Evolutionary conservation across 92 coral and sea anemone genomes (phyloP), one percentile per base, ranked within the genome.

Genomic region (Actinernus sp.): DNA sequence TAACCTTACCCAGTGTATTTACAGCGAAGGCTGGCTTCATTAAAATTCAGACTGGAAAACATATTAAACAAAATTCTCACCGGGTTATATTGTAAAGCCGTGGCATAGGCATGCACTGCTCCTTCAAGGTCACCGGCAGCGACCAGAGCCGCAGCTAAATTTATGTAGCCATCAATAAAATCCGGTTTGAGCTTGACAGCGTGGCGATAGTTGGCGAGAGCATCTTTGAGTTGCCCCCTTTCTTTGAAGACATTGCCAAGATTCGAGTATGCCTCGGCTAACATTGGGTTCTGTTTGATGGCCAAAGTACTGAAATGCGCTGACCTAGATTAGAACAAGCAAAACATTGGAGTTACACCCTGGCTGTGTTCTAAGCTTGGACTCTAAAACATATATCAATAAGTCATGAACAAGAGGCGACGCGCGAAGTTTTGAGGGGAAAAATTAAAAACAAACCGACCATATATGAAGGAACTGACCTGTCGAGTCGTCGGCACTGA

Each of bases 61-160:
- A n/a, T n/a, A 36, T 7, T 36, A 22, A 31, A 21, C 30, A 4
- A 29, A 11, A n/a, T 26, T 21, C 85, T 50, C 79, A 94, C 99
- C 85, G 99, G 99, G 65, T 95, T 95, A 54, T 91, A 91, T 59
- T 95, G 99, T 55, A 95, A 33, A 9, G 99, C 99, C 6, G 99
- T 95, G 0, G 99, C 99, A 53, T 95, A 95, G 0, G 99, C 97
- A 36, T 92, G 97, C 1, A 95, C 99, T 29, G 99, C 99, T 22
- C 99, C 99, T 67, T 95, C 99, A 52, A 95, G 48, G 70, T 95
- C 99, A 0, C 99, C 99, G 48, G 99, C 99, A 72, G 99, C 99
- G 26, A 95, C 99, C 20, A 95, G 79, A 12, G 99, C 99, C n/a
- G 99, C 99, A 63, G 99, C 99, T 62, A 95, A 74, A 63, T 95